Evolutionary conservation across 2,797 vertebrate species (phyloP).

Genomic region (Sphaeramia orbicularis): DNA sequence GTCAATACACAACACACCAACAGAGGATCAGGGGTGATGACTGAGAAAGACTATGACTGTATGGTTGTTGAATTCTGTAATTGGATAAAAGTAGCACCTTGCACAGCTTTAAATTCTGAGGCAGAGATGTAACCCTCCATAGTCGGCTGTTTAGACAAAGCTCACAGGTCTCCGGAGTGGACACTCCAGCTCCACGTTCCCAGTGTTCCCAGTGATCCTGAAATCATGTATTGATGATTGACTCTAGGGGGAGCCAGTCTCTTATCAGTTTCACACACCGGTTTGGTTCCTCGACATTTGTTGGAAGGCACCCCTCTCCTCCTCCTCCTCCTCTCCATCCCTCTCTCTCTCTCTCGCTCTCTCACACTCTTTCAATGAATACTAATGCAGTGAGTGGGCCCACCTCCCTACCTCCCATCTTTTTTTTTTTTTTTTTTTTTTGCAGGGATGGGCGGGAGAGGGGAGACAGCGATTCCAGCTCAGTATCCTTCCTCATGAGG

Average conservation of each 20-base stretch:
- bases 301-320: slow-evolving; percentile 63
- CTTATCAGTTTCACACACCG: slow-evolving; percentile 68
- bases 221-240: slow-evolving; percentile 49
- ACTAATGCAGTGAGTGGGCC: slow-evolving; percentile 84
- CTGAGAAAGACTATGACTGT: too few relatives aligned
- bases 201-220: slow-evolving; percentile 36
- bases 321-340: slow-evolving; percentile 15
- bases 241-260: slow-evolving; percentile 82
- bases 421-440: slow-evolving; percentile 46
- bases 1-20: too few relatives aligned
- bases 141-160: background rate
- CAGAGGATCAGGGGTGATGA: too few relatives aligned
- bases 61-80: background rate
- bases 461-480: slow-evolving; percentile 79
- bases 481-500: slow-evolving; percentile 81
- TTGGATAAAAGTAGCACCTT: background rate
- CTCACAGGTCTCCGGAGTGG: slow-evolving; percentile 6
- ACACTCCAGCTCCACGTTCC: background rate
- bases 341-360: slow-evolving; percentile 39
- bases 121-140: background rate
- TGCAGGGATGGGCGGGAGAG: slow-evolving; percentile 80
- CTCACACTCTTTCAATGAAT: slow-evolving; percentile 82
- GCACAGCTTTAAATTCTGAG: background rate
- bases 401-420: slow-evolving; percentile 80
- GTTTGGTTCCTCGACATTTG: slow-evolving; percentile 79